phyloP scores from a whole-genome alignment of 2,797 vertebrate genomes.

The Philypnodon macrostomus region DNA sequence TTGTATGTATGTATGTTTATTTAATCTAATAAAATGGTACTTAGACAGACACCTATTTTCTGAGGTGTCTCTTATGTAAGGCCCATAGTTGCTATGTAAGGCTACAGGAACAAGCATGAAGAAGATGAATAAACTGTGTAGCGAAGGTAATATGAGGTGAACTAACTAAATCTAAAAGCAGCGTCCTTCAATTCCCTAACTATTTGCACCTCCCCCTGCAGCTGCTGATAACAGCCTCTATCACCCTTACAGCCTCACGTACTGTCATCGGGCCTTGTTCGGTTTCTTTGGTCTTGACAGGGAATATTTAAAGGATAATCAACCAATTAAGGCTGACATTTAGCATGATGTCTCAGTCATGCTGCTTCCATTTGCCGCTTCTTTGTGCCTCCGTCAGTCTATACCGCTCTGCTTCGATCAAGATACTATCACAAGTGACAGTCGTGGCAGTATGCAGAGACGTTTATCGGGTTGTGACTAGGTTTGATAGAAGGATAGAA shows the following conservation, averaged over 20 bases:
- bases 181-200: constrained; percentile 36
- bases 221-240: constrained; percentile 45
- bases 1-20: no score
- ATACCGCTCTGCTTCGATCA: constrained; percentile 28
- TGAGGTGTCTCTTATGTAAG: no score
- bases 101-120: no score
- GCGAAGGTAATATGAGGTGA: constrained; percentile 11
- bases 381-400: constrained; percentile 35
- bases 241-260: constrained; percentile 34
- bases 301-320: constrained; percentile 46
- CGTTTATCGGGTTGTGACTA: constrained; percentile 36
- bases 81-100: no score
- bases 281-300: constrained; percentile 51
- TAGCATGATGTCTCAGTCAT: constrained; percentile 44
- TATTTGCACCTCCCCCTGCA: constrained; percentile 37
- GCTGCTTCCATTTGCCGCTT: no score
- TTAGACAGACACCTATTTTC: no score
- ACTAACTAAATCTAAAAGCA: constrained; percentile 25
- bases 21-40: no score
- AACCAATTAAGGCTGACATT: constrained; percentile 68
- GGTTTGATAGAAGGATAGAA: constrained; percentile 33
- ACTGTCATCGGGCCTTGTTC: constrained; percentile 38
- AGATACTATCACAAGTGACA: constrained; percentile 44
- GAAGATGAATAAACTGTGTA: no score
- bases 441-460: constrained; percentile 32